Base-by-base conservation (phyloP, 2,888 invertebrate species). In the Zhuqinia jingwanae region DNA sequence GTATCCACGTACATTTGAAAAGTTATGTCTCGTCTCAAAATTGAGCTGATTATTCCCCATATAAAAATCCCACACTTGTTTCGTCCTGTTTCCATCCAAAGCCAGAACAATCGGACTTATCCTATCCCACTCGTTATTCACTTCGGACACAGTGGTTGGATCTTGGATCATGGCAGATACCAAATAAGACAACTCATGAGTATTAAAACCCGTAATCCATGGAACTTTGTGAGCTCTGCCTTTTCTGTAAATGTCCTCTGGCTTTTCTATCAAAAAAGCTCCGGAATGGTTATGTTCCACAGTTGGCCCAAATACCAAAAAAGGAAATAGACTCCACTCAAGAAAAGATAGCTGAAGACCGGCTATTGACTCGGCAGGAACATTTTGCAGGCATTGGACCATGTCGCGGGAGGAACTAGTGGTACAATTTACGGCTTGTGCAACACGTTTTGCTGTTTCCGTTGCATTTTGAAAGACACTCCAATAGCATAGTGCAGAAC, bases 231-330 rank as follows among this genome's bases (percentile, higher is more conserved):
- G 84, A 0, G 84, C 87, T 30, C 68, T 77, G 3, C 82, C 75
- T 1, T 27, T 27, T 27, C 27, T 56, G 50, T 89, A 89, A 11
- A 68, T 77, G 17, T 88, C 70, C 22, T 78, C 86, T 2, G 88
- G 88, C 1, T 80, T 20, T 13, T 89, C 84, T 25, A 50, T 27
- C 20, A 89, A 42, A 36, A 89, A 89, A 0, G 88, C 88, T 17
- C 86, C 87, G 0, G 75, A 56, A 36, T 88, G 87, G 2, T 42
- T 25, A 6, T 85, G 88, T 60, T 90, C 90, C 17, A 90, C 50
- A 1, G 90, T 89, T 20, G 90, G 90, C 3, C 84, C 87, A 70
- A 89, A 90, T 2, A 90, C 25, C 6, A 89, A 87, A 0, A 89
- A 84, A 5, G 90, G 90, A 82, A 85, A 90, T 1, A 87, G 77